Base-by-base conservation (phyloP, 2,888 invertebrate species). In the Tricholauxania praeusta region DNA sequence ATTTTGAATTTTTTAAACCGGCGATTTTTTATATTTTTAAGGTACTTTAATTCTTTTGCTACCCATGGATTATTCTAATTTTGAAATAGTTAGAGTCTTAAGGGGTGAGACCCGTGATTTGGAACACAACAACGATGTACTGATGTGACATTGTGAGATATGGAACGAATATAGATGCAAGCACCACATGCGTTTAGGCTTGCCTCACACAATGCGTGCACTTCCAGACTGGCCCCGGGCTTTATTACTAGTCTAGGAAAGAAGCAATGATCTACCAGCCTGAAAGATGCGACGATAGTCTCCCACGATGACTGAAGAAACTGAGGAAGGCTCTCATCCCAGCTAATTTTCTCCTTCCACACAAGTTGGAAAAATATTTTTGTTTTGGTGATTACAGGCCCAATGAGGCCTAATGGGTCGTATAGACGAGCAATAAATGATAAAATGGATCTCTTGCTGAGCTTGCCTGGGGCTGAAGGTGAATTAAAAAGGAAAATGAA, bases 331-430 rank as follows among this genome's bases (percentile, higher is more conserved):
- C 73, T 78, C 28, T 76, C 74, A 39, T 76, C 75, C 73, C 76
- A 77, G 14, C 73, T 60, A 4, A 77, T 39, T 22, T 75, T 74
- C 7, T 74, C 65, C 59, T 74, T 77, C 78, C 76, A 77, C 10
- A 77, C n/a, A 1, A 10, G 17, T 66, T 77, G 78, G 28, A 78
- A 65, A 64, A 76, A 76, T 0, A 78, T 73, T 70, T 76, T 77
- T 51, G 76, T 65, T 63, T 75, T 75, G 12, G 72, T 49, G 8
- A 75, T 59, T 1, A 74, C 60, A 10, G 77, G 72, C 14, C 73
- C 62, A 48, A 76, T 77, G 12, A 97, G 97, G 90, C 97, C 94
- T 91, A 86, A 75, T 8, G 75, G 75, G 22, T 76, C 74, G 32
- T 64, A 60, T n/a, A 32, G 32, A 28, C 15, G 19, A 12, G 60